Base-by-base conservation (phyloP, 2,113 vertebrate genomes). In the Donacobius atricapilla region DNA sequence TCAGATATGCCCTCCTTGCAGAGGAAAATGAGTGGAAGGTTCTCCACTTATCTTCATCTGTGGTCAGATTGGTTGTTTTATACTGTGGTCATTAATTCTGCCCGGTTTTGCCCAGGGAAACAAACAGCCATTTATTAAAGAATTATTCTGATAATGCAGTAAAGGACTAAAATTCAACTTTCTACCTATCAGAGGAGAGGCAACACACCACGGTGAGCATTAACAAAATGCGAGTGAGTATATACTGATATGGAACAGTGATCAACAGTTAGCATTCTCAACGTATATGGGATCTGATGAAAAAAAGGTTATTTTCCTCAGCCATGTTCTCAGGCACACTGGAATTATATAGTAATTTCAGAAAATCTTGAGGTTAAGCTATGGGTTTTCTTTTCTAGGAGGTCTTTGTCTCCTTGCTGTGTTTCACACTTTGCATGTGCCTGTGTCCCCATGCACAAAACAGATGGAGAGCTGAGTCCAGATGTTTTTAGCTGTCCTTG, bases 221-320 rank as follows among this genome's bases (percentile, higher is more conserved):
- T 77, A 78, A 45, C 13, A 53, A 79, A 75, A 79, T 13, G 7
- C 58, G 39, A 84, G 6, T 44, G 51, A 68, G 35, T 30, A 8
- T 47, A 20, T 53, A 37, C 35, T 56, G 60, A 11, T 6, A 21
- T 4, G 19, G 18, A 60, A 47, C 2, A 33, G 12, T 2, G 1
- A 75, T 71, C 45, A 87, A 23, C 20, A 83, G 51, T 25, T 7
- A 76, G 37, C 66, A 60, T 9, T 47, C 22, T 75, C 47, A 89
- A 31, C 18, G 20, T 53, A 42, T 4, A 35, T 0, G 0, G 24
- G 16, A 28, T 63, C 39, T 91, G n/a, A 53, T 33, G 5, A 33
- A 57, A 44, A 75, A 64, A 75, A 18, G 8, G 11, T 72, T 75
- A 23, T 75, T 83, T 80, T 88, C 65, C 48, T 80, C 66, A 83